Percentiles rank a stretch among this genome's conserved stretches.
These are phyloP conservation scores for Pyrgilauda ruficollis DNA, from an alignment of 2,113 vertebrate species.

Conservation along the genomic window DNA sequence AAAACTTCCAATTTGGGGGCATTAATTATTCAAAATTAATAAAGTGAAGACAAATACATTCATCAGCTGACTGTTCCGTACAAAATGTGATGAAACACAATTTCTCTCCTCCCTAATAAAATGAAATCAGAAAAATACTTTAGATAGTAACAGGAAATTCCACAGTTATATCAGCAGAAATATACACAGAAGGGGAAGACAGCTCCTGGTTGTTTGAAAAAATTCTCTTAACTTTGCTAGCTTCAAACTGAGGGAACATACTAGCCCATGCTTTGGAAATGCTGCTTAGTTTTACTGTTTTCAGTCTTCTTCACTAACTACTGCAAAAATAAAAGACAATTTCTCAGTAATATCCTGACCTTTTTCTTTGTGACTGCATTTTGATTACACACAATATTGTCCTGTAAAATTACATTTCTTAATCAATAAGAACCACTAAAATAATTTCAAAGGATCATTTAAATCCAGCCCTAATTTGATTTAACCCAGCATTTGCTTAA, in stretches of 20 bases:
- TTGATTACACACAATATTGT: conserved; percentile 19
- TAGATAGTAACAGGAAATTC: background rate
- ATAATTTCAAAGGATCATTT: conserved; percentile 18
- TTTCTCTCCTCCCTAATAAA: background rate
- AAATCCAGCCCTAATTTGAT: background rate
- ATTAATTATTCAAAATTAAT: background rate
- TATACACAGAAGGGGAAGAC: background rate
- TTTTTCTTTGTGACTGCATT: conserved; percentile 3
- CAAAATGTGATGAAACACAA: background rate
- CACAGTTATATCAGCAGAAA: background rate
- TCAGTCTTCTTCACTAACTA: background rate
- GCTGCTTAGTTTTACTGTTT: background rate
- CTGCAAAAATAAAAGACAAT: background rate
- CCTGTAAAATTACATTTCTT: conserved; percentile 1
- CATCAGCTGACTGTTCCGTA: background rate
- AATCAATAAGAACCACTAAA: conserved; percentile 19
- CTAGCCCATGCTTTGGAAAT: background rate
- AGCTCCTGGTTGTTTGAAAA: background rate
- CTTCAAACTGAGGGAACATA: background rate
- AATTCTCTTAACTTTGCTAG: background rate
- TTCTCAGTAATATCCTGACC: background rate
- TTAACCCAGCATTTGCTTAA: background rate
- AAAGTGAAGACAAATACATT: background rate
- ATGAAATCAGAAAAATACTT: background rate
- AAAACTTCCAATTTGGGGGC: background rate